A percentile compares a stretch with the other conserved stretches of the same genome.
These are phyloP conservation scores for Anolis apletophallus DNA, from an alignment of 2,797 vertebrate genomes.

Conservation along the genomic window DNA sequence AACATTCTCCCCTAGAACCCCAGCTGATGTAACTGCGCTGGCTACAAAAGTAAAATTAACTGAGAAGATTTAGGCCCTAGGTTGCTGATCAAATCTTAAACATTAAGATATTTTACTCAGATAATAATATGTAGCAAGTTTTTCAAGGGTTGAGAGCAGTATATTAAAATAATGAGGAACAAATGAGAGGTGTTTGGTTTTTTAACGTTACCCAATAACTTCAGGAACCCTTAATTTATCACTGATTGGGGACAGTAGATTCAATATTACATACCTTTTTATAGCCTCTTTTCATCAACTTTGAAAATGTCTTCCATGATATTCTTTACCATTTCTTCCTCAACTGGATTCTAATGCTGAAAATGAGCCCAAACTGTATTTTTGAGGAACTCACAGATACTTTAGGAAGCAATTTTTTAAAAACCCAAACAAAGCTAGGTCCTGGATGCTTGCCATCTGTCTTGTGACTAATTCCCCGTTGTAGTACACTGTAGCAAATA, in stretches of 20 bases:
- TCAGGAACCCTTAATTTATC: neutral
- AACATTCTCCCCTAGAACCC: no score
- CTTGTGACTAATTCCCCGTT: constrained; percentile 43
- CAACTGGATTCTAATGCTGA: neutral
- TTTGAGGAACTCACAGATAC: constrained; percentile 12
- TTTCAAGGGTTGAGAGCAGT: neutral
- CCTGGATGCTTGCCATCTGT: constrained; percentile 42
- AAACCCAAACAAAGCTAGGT: constrained; percentile 32
- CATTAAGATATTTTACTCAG: neutral
- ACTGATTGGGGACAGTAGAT: neutral
- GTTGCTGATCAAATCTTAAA: neutral
- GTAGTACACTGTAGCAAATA: neutral
- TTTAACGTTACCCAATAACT: neutral
- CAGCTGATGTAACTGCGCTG: no score
- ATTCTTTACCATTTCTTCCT: neutral
- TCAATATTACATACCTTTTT: no score
- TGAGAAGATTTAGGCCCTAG: neutral
- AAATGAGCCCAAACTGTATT: neutral
- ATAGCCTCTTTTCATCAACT: no score
- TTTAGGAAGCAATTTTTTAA: neutral
- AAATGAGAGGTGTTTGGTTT: neutral
- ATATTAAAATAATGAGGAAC: neutral
- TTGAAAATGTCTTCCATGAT: neutral
- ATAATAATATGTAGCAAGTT: no score
- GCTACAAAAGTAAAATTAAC: no score